Evolutionary conservation across 2,113 vertebrate species (phyloP).

Genomic region (Tragelaphus imberbis): DNA sequence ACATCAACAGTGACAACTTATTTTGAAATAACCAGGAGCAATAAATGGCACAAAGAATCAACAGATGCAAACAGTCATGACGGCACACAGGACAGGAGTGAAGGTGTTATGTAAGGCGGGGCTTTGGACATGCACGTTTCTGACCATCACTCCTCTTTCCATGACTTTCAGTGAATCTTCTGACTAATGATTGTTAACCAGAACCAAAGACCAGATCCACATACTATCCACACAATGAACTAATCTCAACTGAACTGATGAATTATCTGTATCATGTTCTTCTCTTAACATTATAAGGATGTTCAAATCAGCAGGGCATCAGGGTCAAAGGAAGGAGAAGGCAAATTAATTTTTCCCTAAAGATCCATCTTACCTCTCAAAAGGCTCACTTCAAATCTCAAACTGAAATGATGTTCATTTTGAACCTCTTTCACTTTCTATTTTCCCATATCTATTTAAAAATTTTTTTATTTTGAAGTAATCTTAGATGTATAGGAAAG

Average conservation of each 20-base stretch:
- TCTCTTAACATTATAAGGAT: background rate
- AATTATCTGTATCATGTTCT: background rate
- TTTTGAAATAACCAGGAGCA: constrained; percentile 8
- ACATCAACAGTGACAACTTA: background rate
- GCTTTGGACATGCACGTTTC: background rate
- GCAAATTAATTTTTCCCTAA: background rate
- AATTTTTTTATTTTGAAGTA: background rate
- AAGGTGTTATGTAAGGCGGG: background rate
- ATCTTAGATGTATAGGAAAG: background rate
- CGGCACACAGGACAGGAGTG: background rate
- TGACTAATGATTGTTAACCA: background rate
- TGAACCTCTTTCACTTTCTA: background rate
- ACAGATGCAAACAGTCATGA: background rate
- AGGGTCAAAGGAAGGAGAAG: background rate
- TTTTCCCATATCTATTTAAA: background rate
- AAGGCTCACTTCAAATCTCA: background rate
- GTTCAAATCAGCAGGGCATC: background rate
- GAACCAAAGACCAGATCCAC: background rate
- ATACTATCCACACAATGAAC: background rate
- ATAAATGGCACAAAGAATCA: background rate
- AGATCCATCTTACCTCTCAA: background rate
- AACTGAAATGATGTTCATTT: background rate
- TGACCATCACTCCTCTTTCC: background rate
- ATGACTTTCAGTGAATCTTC: background rate
- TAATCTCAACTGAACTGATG: background rate